A percentile compares a stretch with the other conserved stretches of the same genome.
Evolutionary conservation across 2,888 invertebrate genomes (phyloP).

Genomic region (Troilus luridus): DNA sequence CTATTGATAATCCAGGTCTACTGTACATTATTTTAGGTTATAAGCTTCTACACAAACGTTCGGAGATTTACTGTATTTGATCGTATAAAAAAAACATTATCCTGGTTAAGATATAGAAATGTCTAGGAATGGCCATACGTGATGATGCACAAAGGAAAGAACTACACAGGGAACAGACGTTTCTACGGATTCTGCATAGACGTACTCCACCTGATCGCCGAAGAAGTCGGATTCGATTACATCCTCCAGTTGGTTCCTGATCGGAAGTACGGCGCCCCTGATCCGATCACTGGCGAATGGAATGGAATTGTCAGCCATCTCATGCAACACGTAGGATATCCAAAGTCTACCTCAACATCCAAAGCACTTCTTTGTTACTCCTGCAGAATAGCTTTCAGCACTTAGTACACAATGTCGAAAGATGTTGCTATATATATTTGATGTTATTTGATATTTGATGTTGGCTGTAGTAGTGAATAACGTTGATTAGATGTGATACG

Average conservation of each 20-base stretch:
- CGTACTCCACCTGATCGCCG: conserved; percentile 78
- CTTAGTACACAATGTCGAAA: not conserved
- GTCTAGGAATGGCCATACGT: conserved; percentile 80
- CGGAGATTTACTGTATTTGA: not conserved
- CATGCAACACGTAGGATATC: conserved; percentile 77
- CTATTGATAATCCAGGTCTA: not conserved
- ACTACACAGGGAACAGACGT: conserved; percentile 80
- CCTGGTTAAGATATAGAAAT: not conserved
- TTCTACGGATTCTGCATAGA: conserved; percentile 88
- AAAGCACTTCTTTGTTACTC: not conserved
- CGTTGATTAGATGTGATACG: not conserved
- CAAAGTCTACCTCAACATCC: not conserved
- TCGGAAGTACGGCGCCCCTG: conserved; percentile 77
- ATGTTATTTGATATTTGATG: not conserved
- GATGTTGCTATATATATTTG: not conserved
- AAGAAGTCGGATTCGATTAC: conserved; percentile 80
- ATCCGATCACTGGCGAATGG: conserved; percentile 76
- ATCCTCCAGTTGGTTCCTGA: conserved; percentile 80
- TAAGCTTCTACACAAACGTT: too few species aligned
- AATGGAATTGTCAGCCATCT: conserved; percentile 80
- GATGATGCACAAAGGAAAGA: conserved; percentile 80
- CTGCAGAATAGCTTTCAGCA: not conserved
- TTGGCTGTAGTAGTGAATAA: not conserved
- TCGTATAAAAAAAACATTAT: not conserved
- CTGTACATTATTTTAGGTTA: not conserved